phyloP scores from a whole-genome alignment of 2,888 invertebrate genomes.

The Eucera pruinosa region DNA sequence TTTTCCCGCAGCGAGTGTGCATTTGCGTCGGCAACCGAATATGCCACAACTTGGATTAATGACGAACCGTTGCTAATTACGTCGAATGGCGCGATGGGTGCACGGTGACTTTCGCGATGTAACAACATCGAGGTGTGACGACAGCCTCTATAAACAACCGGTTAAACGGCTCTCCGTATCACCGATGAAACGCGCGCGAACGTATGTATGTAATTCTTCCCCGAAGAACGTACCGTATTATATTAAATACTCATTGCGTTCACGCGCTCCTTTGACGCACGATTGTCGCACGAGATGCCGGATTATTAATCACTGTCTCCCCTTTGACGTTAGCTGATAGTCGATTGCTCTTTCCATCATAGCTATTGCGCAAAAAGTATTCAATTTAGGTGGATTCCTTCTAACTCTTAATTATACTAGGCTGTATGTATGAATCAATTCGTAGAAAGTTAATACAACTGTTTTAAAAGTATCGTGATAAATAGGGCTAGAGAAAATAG shows the following conservation, averaged over 20 bases:
- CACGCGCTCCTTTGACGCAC: background rate
- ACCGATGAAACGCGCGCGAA: background rate
- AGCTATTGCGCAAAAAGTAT: no score
- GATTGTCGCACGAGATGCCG: background rate
- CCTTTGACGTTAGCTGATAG: background rate
- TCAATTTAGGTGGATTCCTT: no score
- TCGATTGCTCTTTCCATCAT: no score
- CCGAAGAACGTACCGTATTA: background rate
- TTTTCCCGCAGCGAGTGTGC: slow-evolving; percentile 33
- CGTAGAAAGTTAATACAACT: no score
- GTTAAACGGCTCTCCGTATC: slow-evolving; percentile 11
- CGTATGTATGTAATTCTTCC: slow-evolving; percentile 10
- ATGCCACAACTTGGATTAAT: slow-evolving; percentile 67
- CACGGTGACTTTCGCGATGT: slow-evolving; percentile 45
- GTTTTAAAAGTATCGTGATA: no score
- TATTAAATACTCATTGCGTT: slow-evolving; percentile 2
- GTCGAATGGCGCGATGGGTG: slow-evolving; percentile 52
- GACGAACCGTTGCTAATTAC: slow-evolving; percentile 72
- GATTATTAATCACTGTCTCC: slow-evolving; percentile 14
- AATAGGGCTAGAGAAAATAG: no score
- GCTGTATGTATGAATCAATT: no score
- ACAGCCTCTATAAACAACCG: slow-evolving; percentile 39
- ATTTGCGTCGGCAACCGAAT: slow-evolving; percentile 35
- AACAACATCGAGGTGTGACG: slow-evolving; percentile 18
- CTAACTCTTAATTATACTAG: no score